These are phyloP conservation scores for Ferrisia virgata DNA, from an alignment of 2,888 invertebrate genomes.

Conservation along the genomic window DNA sequence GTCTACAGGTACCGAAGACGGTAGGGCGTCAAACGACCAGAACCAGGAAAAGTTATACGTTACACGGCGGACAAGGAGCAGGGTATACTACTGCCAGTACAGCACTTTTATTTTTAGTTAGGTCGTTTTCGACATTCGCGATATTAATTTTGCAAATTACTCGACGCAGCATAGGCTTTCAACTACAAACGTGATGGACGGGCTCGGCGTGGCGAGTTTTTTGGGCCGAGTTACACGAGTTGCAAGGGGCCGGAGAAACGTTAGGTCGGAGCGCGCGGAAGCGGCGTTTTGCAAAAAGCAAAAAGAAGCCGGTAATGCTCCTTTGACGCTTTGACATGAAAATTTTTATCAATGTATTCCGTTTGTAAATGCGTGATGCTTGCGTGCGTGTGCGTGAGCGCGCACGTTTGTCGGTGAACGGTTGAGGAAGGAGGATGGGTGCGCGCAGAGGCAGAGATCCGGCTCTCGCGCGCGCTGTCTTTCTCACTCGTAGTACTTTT, in stretches of 20 bases:
- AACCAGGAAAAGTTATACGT: neutral
- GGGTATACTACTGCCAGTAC: neutral
- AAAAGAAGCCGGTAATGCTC: constrained; percentile 27
- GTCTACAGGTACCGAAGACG: neutral
- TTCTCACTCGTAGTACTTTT: neutral
- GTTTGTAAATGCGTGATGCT: neutral
- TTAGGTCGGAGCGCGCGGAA: neutral
- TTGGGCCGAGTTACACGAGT: neutral
- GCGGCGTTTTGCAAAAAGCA: neutral
- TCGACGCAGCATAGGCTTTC: neutral
- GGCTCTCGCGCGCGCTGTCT: neutral
- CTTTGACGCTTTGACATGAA: constrained; percentile 44
- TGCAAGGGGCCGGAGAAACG: neutral
- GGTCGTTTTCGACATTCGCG: constrained; percentile 15
- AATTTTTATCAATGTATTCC: constrained; percentile 40
- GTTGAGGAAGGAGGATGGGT: neutral
- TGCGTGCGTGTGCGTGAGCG: neutral
- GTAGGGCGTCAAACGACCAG: neutral
- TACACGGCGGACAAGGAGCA: neutral
- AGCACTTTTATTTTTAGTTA: neutral
- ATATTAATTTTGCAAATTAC: constrained; percentile 42
- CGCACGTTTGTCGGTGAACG: neutral
- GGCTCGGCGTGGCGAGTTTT: neutral
- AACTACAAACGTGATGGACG: neutral
- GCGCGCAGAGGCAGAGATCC: neutral